Conservation (phyloP, 2,797 vertebrate species). For the Varecia variegata region DNA sequence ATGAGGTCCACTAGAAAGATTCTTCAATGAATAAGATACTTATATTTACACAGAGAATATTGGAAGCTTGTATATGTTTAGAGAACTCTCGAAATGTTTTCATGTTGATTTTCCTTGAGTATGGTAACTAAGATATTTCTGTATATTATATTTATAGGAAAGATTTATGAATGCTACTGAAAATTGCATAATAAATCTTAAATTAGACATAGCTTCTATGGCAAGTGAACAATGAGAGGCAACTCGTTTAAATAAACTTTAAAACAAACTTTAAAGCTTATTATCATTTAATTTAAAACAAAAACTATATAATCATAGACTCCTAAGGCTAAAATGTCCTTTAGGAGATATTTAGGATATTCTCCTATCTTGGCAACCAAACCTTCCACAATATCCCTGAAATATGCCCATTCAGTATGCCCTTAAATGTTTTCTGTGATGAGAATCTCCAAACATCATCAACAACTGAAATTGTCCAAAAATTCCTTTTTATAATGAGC, state of each 20-base stretch:
- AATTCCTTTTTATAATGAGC: not conserved
- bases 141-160: not conserved
- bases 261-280: not conserved
- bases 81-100: not conserved
- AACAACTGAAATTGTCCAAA: not conserved
- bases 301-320: not conserved
- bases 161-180: not conserved
- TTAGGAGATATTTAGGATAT: not conserved
- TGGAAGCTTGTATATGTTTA: not conserved
- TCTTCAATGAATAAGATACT: not conserved
- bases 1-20: not conserved
- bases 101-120: not conserved
- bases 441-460: not conserved
- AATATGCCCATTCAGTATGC: not conserved
- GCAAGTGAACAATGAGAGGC: not conserved
- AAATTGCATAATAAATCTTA: not conserved
- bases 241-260: not conserved
- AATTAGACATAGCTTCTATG: not conserved
- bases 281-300: not conserved
- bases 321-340: not conserved
- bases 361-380: not conserved
- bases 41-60: not conserved
- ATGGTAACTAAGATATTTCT: not conserved
- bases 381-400: not conserved
- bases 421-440: not conserved